Percentiles rank a stretch among this genome's conserved stretches.
Evolutionary conservation across 2,888 invertebrate genomes (phyloP).

Genomic region (Dendrolimus pini): DNA sequence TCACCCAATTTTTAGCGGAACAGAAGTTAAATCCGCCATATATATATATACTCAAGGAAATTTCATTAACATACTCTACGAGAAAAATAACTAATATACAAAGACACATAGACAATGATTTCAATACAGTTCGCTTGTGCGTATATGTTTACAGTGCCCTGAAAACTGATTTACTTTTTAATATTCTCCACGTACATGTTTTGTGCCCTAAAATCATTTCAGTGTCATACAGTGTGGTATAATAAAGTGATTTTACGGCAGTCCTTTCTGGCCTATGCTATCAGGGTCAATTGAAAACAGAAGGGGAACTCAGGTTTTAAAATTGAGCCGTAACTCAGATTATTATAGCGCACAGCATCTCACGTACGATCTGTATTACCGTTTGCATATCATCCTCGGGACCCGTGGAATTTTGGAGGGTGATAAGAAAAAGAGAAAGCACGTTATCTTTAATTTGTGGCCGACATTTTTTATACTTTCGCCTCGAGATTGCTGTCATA

Average conservation of each 20-base stretch:
- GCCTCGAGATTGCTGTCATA: not conserved
- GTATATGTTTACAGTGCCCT: no score
- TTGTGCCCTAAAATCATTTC: not conserved
- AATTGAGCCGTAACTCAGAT: slow-evolving; percentile 55
- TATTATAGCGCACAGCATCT: slow-evolving; percentile 46
- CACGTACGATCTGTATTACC: slow-evolving; percentile 71
- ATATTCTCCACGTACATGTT: no score
- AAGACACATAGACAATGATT: no score
- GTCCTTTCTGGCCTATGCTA: slow-evolving; percentile 27
- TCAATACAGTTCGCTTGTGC: no score
- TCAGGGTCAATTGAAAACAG: slow-evolving; percentile 29
- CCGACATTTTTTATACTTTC: not conserved
- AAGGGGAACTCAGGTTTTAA: slow-evolving; percentile 34
- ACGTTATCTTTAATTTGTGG: slow-evolving; percentile 7
- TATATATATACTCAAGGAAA: no score
- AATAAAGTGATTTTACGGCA: slow-evolving; percentile 25
- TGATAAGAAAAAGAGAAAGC: slow-evolving; percentile 40
- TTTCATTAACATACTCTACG: no score
- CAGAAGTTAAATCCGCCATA: no score
- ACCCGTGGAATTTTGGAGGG: slow-evolving; percentile 38
- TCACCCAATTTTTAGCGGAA: no score
- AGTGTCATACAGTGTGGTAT: not conserved
- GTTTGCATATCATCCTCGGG: slow-evolving; percentile 41
- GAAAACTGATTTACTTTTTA: no score
- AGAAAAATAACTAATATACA: no score